Evolutionary conservation across 2,888 invertebrate species (phyloP), one percentile per base, ranked within the genome.

Genomic region (Teleogryllus oceanicus): DNA sequence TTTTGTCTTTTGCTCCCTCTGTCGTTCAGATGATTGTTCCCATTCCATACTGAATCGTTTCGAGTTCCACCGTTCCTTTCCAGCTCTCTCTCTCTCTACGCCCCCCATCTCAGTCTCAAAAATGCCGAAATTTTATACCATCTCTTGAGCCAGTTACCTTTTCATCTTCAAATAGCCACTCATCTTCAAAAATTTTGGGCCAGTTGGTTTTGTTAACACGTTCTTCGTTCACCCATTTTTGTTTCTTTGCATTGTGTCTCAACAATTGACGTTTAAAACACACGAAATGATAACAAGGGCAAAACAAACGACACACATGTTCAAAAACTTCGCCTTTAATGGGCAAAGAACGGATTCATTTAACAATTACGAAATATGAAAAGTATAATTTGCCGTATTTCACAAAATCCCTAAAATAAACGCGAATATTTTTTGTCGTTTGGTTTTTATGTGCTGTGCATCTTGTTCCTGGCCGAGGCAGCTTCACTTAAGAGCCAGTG

Each of bases 1-100:
- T 18, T 76, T 76, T 76, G 76, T 76, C 76, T 76, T 76, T 76
- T 76, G 76, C 76, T 76, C 76, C 37, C 76, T 76, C 76, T 76
- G 76, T 76, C 37, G 76, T 76, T 76, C 76, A 76, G 12, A 76
- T 76, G 76, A 76, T 24, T 76, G 11, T 20, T 76, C 76, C 37
- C 24, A 24, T 20, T 20, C 18, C 18, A 74, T 74, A 20, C 37
- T 37, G 37, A 37, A 37, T 37, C 37, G 37, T 37, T 37, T 37
- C 37, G 37, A 37, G 37, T 37, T 37, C 37, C 37, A 37, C 37
- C 10, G 8, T 37, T 37, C 37, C 37, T 37, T 37, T 37, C 37
- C 37, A 37, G 37, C 37, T 37, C 37, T 37, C 21, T 21, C 21
- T 21, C 21, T 21, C 37, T 37, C 4, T 37, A 37, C 37, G 37